Evolutionary conservation across 2,797 vertebrate genomes (phyloP).

Genomic region (Chloroceryle inda): DNA sequence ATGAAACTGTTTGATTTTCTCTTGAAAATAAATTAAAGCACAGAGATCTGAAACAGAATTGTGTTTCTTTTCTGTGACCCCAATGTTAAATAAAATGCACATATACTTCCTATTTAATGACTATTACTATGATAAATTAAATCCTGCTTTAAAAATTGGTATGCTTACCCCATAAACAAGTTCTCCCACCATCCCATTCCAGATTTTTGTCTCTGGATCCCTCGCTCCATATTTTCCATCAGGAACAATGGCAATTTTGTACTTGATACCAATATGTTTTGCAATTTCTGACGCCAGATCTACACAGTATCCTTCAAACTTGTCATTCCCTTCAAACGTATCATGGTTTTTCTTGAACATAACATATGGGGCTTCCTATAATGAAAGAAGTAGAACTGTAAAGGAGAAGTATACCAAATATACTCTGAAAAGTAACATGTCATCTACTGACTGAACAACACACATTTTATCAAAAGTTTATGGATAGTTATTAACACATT

Average conservation of each 20-base stretch:
- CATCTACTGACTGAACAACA: slow-evolving; percentile 19
- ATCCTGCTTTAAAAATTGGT: slow-evolving; percentile 73
- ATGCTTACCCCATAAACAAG: slow-evolving; percentile 98
- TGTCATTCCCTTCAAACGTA: slow-evolving; percentile 97
- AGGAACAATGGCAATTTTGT: slow-evolving; percentile 98
- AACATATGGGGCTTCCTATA: slow-evolving; percentile 98
- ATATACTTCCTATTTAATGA: slow-evolving; percentile 17
- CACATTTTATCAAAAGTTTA: slow-evolving; percentile 7
- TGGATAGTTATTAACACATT: not conserved
- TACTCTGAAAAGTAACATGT: slow-evolving; percentile 42
- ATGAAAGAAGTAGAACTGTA: slow-evolving; percentile 85
- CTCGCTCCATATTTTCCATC: slow-evolving; percentile 99
- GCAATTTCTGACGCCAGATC: slow-evolving; percentile 98
- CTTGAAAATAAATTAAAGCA: slow-evolving; percentile 23
- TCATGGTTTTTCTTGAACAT: slow-evolving; percentile 99
- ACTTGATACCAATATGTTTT: slow-evolving; percentile 99
- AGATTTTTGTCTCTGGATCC: slow-evolving; percentile 98
- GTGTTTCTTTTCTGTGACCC: not conserved
- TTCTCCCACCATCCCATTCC: slow-evolving; percentile 99
- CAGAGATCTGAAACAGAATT: not conserved
- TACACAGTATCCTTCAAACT: slow-evolving; percentile 98
- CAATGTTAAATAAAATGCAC: slow-evolving; percentile 15
- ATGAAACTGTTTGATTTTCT: not conserved
- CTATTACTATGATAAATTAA: slow-evolving; percentile 36
- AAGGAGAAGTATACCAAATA: slow-evolving; percentile 77